These are phyloP conservation scores for Neotoxoptera formosana DNA, from an alignment of 1,140 invertebrate species.

Conservation along the genomic window DNA sequence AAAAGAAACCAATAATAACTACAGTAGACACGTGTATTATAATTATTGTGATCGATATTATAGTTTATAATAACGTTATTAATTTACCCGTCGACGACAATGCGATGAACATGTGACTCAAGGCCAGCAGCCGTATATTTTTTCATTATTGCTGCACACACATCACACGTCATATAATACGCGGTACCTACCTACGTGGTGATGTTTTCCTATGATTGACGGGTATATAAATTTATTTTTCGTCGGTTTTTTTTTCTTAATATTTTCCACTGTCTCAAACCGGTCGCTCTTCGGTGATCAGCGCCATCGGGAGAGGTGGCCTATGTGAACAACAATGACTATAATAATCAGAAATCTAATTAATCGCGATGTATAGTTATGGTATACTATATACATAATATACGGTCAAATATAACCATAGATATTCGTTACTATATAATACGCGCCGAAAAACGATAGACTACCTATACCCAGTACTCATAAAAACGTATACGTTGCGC, in stretches of 20 bases:
- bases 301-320: background rate
- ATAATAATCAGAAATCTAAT: conserved; percentile 32
- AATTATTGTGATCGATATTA: background rate
- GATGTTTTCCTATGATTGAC: conserved; percentile 20
- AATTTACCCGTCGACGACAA: conserved; percentile 3
- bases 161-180: background rate
- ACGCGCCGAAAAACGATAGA: background rate
- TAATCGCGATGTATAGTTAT: background rate
- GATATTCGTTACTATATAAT: background rate
- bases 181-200: background rate
- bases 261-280: background rate
- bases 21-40: background rate
- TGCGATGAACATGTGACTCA: background rate
- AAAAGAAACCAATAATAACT: background rate
- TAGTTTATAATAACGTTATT: conserved; percentile 12
- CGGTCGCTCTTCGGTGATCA: background rate
- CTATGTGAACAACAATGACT: background rate
- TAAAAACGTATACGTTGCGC: background rate
- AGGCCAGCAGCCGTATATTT: background rate
- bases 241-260: background rate
- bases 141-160: background rate
- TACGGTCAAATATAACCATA: background rate
- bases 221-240: background rate
- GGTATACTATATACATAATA: background rate
- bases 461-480: too few species aligned